Evolutionary conservation across 1,140 invertebrate genomes (phyloP).

Genomic region (Drosophila quadrilineata): DNA sequence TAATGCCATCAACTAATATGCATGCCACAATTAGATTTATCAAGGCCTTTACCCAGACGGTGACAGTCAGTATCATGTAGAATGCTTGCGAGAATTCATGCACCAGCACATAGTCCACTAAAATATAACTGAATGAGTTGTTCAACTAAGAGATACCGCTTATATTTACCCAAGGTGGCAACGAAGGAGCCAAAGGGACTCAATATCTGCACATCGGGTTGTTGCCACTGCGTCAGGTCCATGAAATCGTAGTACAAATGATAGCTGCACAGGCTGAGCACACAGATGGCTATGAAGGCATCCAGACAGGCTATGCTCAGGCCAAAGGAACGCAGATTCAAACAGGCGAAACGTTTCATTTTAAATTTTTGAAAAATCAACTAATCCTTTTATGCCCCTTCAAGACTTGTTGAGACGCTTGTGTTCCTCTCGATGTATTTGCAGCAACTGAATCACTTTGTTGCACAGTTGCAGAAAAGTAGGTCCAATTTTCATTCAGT

Average conservation of each 20-base stretch:
- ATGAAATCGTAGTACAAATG: slow-evolving; percentile 68
- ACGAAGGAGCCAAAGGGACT: slow-evolving; percentile 62
- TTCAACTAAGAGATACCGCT: background rate
- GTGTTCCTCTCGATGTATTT: slow-evolving; percentile 43
- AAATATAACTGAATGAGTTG: background rate
- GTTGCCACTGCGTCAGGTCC: slow-evolving; percentile 62
- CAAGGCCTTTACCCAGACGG: slow-evolving; percentile 73
- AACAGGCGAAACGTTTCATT: slow-evolving; percentile 72
- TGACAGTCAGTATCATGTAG: slow-evolving; percentile 72
- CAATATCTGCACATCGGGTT: slow-evolving; percentile 56
- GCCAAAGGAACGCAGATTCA: slow-evolving; percentile 63
- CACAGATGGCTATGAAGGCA: slow-evolving; percentile 48
- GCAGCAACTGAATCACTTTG: slow-evolving; percentile 48
- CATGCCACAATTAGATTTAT: slow-evolving; percentile 72
- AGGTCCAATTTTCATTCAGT: slow-evolving; percentile 50
- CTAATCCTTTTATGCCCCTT: slow-evolving; percentile 21
- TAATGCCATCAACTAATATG: slow-evolving; percentile 74
- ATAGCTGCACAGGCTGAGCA: slow-evolving; percentile 57
- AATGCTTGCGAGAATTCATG: slow-evolving; percentile 75
- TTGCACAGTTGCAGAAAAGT: slow-evolving; percentile 36
- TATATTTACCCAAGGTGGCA: slow-evolving; percentile 53
- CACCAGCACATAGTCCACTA: slow-evolving; percentile 72
- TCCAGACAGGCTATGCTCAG: slow-evolving; percentile 65
- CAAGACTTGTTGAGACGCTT: slow-evolving; percentile 32
- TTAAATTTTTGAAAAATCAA: background rate